Evolutionary conservation across 2,888 invertebrate genomes (phyloP).

Genomic region (Dysmachus trigonus): DNA sequence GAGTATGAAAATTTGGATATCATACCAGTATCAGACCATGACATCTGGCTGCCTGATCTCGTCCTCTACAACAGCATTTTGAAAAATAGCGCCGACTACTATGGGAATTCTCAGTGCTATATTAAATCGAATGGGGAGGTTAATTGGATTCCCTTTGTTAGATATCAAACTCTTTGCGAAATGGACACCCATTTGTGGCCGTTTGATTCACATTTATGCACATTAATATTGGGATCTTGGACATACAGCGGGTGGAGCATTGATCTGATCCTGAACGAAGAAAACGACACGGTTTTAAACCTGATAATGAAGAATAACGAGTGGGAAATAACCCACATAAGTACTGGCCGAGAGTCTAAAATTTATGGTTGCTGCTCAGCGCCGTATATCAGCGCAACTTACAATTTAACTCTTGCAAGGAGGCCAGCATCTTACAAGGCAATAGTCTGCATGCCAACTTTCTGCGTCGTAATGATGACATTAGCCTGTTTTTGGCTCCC

Average conservation of each 20-base stretch:
- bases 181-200: slow-evolving; percentile 79
- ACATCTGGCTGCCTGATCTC: slow-evolving; percentile 83
- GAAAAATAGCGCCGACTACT: slow-evolving; percentile 69
- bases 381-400: slow-evolving; percentile 61
- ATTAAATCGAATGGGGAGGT: slow-evolving; percentile 54
- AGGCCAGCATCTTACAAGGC: slow-evolving; percentile 71
- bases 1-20: slow-evolving; percentile 72
- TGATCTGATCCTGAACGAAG: slow-evolving; percentile 58
- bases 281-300: slow-evolving; percentile 45
- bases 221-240: slow-evolving; percentile 78
- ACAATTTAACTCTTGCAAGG: slow-evolving; percentile 62
- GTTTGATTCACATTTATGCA: slow-evolving; percentile 74
- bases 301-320: slow-evolving; percentile 59
- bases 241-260: slow-evolving; percentile 72
- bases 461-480: slow-evolving; percentile 71
- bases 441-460: slow-evolving; percentile 71
- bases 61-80: slow-evolving; percentile 74
- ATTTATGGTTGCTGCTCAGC: slow-evolving; percentile 68
- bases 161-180: slow-evolving; percentile 73
- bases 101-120: slow-evolving; percentile 68
- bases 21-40: slow-evolving; percentile 73
- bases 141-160: slow-evolving; percentile 69
- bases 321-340: slow-evolving; percentile 64
- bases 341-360: slow-evolving; percentile 52
- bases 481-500: slow-evolving; percentile 72